A percentile compares a stretch with the other conserved stretches of the same genome.
Evolutionary conservation across 1,140 invertebrate species (phyloP).

Genomic region (Monomorium pharaonis): DNA sequence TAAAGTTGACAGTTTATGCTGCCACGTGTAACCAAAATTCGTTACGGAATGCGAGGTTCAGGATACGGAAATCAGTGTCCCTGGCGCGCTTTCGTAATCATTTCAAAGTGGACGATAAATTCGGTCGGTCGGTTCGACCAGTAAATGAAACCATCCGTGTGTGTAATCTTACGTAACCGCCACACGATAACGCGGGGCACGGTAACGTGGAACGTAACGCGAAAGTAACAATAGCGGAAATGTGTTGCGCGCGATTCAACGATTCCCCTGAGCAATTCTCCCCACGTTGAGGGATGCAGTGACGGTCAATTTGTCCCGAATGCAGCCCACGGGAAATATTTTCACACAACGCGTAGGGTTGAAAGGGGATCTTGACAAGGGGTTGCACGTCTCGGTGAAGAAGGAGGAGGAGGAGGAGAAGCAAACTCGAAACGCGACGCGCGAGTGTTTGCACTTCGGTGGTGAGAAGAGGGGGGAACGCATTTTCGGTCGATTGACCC

Average conservation of each 20-base stretch:
- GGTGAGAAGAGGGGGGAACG: too few species aligned
- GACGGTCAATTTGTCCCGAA: conserved; percentile 24
- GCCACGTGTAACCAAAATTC: conserved; percentile 5
- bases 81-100: background rate
- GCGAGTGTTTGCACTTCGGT: background rate
- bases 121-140: background rate
- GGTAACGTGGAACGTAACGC: conserved; percentile 8
- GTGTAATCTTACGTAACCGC: conserved; percentile 6
- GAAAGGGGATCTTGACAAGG: background rate
- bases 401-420: background rate
- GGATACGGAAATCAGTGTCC: background rate
- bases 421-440: too few species aligned
- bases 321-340: conserved; percentile 42
- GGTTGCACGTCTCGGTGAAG: background rate
- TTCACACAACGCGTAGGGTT: background rate
- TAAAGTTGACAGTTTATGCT: conserved; percentile 29
- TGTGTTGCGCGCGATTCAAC: conserved; percentile 18
- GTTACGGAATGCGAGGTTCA: background rate
- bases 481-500: conserved; percentile 64
- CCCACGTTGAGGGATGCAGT: background rate
- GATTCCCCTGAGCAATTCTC: conserved; percentile 1
- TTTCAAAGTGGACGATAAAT: background rate
- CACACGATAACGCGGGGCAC: background rate
- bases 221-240: background rate
- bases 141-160: background rate